Conservation (phyloP, 2,888 invertebrate species). For the Sericinus montela region DNA sequence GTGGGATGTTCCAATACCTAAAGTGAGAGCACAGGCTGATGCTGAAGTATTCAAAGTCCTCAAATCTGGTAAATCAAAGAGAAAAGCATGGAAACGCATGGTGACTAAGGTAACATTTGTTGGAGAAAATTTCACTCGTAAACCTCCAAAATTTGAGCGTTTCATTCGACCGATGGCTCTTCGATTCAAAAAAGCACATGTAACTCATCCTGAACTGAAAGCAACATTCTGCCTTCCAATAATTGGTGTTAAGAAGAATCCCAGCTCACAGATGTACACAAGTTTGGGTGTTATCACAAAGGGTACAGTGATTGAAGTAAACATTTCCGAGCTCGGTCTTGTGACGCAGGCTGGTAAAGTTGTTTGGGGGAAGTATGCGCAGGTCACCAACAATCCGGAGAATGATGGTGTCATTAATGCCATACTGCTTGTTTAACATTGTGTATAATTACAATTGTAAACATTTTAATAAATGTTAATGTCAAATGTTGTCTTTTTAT, state of each 20-base stretch:
- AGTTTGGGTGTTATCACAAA: slow-evolving; percentile 98
- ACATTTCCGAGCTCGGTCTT: slow-evolving; percentile 98
- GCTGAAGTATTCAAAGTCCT: slow-evolving; percentile 97
- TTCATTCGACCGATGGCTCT: slow-evolving; percentile 99
- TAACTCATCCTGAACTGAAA: slow-evolving; percentile 99
- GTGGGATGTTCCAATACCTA: slow-evolving; percentile 99
- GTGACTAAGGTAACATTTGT: slow-evolving; percentile 99
- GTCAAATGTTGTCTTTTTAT: slow-evolving; percentile 23
- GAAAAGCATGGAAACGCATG: slow-evolving; percentile 99
- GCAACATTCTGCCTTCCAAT: slow-evolving; percentile 98
- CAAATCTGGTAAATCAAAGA: slow-evolving; percentile 92
- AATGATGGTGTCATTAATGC: slow-evolving; percentile 99
- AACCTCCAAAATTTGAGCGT: slow-evolving; percentile 99
- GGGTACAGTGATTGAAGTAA: slow-evolving; percentile 98
- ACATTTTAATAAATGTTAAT: slow-evolving; percentile 33
- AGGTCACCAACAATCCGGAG: slow-evolving; percentile 99
- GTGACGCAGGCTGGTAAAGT: slow-evolving; percentile 99
- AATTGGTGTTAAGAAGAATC: slow-evolving; percentile 99
- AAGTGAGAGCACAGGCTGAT: slow-evolving; percentile 97
- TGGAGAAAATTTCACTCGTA: slow-evolving; percentile 98
- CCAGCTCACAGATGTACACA: slow-evolving; percentile 98
- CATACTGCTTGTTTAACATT: slow-evolving; percentile 91
- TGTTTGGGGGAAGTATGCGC: slow-evolving; percentile 99
- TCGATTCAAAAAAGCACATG: slow-evolving; percentile 98
- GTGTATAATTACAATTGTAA: slow-evolving; percentile 17